Evolutionary conservation across 2,888 invertebrate genomes (phyloP).

Genomic region (Drosophila histrio): DNA sequence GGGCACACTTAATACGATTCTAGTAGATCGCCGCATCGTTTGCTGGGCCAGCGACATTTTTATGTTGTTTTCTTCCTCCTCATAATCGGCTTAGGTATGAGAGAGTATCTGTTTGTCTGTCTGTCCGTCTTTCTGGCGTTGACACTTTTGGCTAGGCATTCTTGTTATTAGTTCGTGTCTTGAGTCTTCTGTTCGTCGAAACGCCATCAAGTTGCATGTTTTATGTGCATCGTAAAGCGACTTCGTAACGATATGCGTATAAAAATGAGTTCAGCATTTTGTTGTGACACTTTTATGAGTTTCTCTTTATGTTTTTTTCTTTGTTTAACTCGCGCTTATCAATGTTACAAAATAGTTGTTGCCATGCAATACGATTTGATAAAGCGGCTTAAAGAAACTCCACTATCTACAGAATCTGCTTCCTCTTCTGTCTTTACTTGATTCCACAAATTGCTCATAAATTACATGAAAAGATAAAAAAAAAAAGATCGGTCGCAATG

Average conservation of each 20-base stretch:
- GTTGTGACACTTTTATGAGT: constrained; percentile 75
- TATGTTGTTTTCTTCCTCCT: constrained; percentile 41
- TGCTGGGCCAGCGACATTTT: constrained; percentile 54
- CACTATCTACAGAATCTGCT: background rate
- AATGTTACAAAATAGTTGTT: constrained; percentile 15
- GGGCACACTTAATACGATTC: constrained; percentile 72
- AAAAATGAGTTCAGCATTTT: constrained; percentile 76
- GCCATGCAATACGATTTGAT: background rate
- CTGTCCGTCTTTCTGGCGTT: background rate
- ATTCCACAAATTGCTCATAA: constrained; percentile 67
- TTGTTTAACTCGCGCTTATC: background rate
- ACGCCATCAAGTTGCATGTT: constrained; percentile 71
- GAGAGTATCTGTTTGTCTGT: background rate
- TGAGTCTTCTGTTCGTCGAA: constrained; percentile 62
- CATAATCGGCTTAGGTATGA: constrained; percentile 68
- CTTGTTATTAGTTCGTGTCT: constrained; percentile 69
- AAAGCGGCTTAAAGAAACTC: background rate
- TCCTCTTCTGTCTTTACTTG: background rate
- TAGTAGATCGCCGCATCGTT: constrained; percentile 52
- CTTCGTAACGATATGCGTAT: constrained; percentile 43
- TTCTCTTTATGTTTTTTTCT: constrained; percentile 5
- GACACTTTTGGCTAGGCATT: constrained; percentile 53
- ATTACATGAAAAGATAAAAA: constrained; percentile 40
- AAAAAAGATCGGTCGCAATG: constrained; percentile 51
- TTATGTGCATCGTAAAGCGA: constrained; percentile 62